Evolutionary conservation across 23 tunicate genomes (phyloP).

Genomic region (Botrylloides violaceus): DNA sequence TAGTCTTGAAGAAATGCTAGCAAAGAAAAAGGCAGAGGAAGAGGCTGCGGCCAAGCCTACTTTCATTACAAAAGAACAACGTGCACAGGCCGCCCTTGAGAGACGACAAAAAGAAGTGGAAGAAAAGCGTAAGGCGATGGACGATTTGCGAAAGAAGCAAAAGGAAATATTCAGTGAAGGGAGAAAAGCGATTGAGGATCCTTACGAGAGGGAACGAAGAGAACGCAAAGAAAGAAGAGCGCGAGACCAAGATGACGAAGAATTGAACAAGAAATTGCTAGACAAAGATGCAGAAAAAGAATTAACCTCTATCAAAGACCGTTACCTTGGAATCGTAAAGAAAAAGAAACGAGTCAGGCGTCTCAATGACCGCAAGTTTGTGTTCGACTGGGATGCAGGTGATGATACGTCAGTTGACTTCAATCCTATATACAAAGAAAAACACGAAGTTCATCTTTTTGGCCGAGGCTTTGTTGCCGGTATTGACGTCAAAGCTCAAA

Average conservation of each 20-base stretch:
- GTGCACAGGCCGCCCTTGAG: slow-evolving; percentile 85
- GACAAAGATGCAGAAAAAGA: slow-evolving; percentile 93
- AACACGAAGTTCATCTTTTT: slow-evolving; percentile 87
- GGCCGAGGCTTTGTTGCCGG: slow-evolving; percentile 98
- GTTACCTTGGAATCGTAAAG: slow-evolving; percentile 89
- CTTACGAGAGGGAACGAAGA: slow-evolving; percentile 74
- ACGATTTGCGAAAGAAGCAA: slow-evolving; percentile 76
- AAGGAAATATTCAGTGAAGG: slow-evolving; percentile 92
- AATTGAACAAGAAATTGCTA: slow-evolving; percentile 16
- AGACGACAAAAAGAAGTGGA: slow-evolving; percentile 74
- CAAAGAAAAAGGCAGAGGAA: slow-evolving; percentile 86
- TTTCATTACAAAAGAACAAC: slow-evolving; percentile 74
- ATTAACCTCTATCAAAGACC: slow-evolving; percentile 86
- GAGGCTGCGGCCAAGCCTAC: slow-evolving; percentile 93
- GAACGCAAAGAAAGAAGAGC: slow-evolving; percentile 88
- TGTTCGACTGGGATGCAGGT: slow-evolving; percentile 99
- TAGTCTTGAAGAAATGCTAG: slow-evolving; percentile 90
- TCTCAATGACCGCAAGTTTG: slow-evolving; percentile 96
- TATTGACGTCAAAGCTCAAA: slow-evolving; percentile 89
- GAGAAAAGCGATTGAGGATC: slow-evolving; percentile 63
- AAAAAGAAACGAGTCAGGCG: slow-evolving; percentile 90
- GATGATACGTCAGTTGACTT: slow-evolving; percentile 97
- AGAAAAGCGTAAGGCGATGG: slow-evolving; percentile 51
- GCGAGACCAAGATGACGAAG: slow-evolving; percentile 45
- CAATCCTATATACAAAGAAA: slow-evolving; percentile 95